Evolutionary conservation across 2,113 vertebrate species (phyloP), one percentile per base, ranked within the genome.

Genomic region (Rhineura floridana): DNA sequence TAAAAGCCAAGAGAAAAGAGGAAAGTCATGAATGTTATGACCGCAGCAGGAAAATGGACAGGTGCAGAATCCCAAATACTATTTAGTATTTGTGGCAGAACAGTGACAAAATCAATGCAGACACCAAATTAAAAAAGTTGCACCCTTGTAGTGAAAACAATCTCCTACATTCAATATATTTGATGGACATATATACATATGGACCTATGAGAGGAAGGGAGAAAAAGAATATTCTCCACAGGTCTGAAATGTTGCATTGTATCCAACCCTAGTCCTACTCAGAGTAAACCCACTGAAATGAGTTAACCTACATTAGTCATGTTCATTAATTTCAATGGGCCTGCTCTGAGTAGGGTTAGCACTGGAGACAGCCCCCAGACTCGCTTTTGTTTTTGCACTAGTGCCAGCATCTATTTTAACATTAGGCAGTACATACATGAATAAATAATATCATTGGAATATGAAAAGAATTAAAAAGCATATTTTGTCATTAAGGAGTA

Each of bases 1-100:
- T 87, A 82, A 87, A 87, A 81, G 79, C 67, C 13, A 6, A 73
- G 69, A 73, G 78, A 87, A 87, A 81, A 46, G 67, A 44, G 79
- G 67, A 30, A 46, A 81, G 79, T 23, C 67, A 81, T 21, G 67
- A 48, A 75, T 62, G 67, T 62, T 59, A 73, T 36, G 69, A 82
- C 86, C 78, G 62, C 52, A 39, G 52, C 79, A 87, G 75, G n/a
- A 55, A 81, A 72, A 48, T 36, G 25, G 69, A 48, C 52, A 73
- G 69, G 39, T 82, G 52, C 30, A 87, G 52, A 73, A 87, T 87
- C 52, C 55, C 52, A 63, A 75, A 81, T 63, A 28, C 65, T 62
- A 2, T 55, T 87, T 80, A 52, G 25, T 59, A n/a, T 87, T 73
- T 6, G 55, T 62, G 19, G 36, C 65, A 73, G 39, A 87, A 30